Evolutionary conservation across 2,797 vertebrate genomes (phyloP).

Genomic region (Neosilurus hyrtlii): DNA sequence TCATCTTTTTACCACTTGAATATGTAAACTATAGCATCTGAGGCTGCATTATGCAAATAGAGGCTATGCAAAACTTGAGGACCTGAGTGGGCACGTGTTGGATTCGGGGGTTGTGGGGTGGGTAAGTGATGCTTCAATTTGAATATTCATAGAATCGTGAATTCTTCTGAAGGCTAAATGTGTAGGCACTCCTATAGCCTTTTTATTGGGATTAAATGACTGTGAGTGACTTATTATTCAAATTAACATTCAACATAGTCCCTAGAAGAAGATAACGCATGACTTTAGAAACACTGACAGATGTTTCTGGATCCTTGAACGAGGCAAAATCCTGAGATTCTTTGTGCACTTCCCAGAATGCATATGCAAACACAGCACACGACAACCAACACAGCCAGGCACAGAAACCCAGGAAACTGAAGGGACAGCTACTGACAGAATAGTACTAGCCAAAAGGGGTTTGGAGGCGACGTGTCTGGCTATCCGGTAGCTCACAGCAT

Average conservation of each 20-base stretch:
- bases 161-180: conserved; percentile 5
- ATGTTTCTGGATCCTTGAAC: background rate
- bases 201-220: background rate
- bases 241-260: background rate
- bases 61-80: conserved; percentile 11
- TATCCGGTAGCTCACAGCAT: conserved; percentile 26
- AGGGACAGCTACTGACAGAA: conserved; percentile 18
- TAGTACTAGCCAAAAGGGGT: conserved; percentile 27
- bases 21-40: background rate
- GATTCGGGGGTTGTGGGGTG: too few species aligned
- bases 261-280: background rate
- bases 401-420: background rate
- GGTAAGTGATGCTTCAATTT: background rate
- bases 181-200: background rate
- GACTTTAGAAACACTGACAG: conserved; percentile 6
- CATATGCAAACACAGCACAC: background rate
- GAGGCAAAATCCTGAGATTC: background rate
- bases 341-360: conserved; percentile 15
- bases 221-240: conserved; percentile 2
- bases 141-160: conserved; percentile 9
- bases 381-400: conserved; percentile 1
- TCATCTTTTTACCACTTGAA: background rate
- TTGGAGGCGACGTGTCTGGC: conserved; percentile 40
- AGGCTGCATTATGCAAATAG: conserved; percentile 13
- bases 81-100: background rate